Base-by-base conservation (phyloP, 2,113 vertebrate species). In the Garra rufa region DNA sequence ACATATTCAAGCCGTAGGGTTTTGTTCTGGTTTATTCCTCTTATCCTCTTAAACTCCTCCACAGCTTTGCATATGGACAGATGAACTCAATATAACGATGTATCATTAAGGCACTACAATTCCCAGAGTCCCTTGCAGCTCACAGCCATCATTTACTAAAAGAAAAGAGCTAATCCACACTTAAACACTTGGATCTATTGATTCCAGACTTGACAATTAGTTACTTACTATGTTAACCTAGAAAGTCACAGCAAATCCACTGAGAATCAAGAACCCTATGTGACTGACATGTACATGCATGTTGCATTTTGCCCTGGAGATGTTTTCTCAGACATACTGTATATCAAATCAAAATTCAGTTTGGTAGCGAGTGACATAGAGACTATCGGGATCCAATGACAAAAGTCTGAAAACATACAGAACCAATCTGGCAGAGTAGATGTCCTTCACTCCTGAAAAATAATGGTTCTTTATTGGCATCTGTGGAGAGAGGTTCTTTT, bases 51-150 rank as follows among this genome's bases (percentile, higher is more conserved):
- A 77, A 59, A 77, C 75, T 59, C 75, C 17, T 34, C 34, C 50
- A 55, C 50, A 77, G 19, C 9, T 34, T 50, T 77, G 11, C 19
- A 77, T n/a, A 15, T 77, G 75, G 50, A 41, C 50, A 77, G 10
- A 77, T 77, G 19, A 77, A 59, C 52, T 57, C 75, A 71, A 52
- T 57, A 59, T 57, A 59, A 74, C 6, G 3, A 81, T 5, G 17
- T 38, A 28, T 21, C 14, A 52, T 19, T 50, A 8, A 76, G 24
- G 38, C 34, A 75, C 69, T 83, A 82, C 67, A 83, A 83, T 74
- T 83, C 52, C 81, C 70, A 83, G 26, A 71, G 50, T 50, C 30
- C 65, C 80, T n/a, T 71, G 59, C 17, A 50, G 13, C 26, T 41
- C 57, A 55, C 67, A 57, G 24, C 41, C 26, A 65, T 19, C 13